phyloP scores from a whole-genome alignment of 2,797 vertebrate species.

The Muraenolepis orangiensis region DNA sequence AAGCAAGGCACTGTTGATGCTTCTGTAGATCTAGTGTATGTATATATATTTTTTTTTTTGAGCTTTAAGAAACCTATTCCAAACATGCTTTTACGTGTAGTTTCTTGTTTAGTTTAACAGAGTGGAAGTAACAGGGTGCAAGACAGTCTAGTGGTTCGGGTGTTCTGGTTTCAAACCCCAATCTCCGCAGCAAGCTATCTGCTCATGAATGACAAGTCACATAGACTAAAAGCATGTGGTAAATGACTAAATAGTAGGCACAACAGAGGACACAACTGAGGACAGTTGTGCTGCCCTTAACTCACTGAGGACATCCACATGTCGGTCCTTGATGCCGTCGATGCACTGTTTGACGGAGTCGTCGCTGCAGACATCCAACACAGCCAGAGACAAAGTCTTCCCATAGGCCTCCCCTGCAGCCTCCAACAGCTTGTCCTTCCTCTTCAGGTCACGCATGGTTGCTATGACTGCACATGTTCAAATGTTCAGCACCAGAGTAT shows the following conservation, averaged over 20 bases:
- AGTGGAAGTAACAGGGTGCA: background rate
- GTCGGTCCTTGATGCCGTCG: constrained; percentile 73
- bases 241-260: background rate
- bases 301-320: constrained; percentile 73
- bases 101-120: background rate
- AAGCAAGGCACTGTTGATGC: background rate
- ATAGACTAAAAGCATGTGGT: background rate
- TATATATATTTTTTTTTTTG: background rate
- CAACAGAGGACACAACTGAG: too few relatives aligned
- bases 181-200: background rate
- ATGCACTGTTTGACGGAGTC: constrained; percentile 76
- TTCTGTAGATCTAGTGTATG: background rate
- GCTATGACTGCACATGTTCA: constrained; percentile 60
- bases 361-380: constrained; percentile 74
- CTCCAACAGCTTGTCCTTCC: constrained; percentile 68
- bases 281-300: too few relatives aligned
- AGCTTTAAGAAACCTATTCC: background rate
- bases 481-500: background rate
- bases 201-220: background rate
- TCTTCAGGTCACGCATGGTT: constrained; percentile 75
- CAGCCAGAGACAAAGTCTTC: constrained; percentile 64
- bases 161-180: background rate
- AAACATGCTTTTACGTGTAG: background rate
- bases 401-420: constrained; percentile 68
- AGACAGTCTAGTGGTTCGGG: background rate